These are phyloP conservation scores for Hydropsyche betteni DNA, from an alignment of 2,888 invertebrate genomes.

Conservation along the genomic window DNA sequence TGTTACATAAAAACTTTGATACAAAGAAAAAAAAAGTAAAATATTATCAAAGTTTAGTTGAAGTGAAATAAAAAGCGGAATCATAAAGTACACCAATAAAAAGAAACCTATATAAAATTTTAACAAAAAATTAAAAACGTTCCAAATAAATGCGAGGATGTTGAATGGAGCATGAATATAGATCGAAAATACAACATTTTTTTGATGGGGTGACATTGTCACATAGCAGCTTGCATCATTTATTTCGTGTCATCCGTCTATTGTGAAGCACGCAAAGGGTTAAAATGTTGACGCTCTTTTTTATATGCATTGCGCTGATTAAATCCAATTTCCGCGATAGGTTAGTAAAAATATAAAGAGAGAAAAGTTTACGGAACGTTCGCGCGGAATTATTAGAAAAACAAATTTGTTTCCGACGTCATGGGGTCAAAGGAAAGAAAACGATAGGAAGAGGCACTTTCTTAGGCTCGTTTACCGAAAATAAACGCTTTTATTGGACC, in stretches of 20 bases:
- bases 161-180: constrained; percentile 1
- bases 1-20: too few species aligned
- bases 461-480: constrained; percentile 11
- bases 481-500: constrained; percentile 22
- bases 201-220: background rate
- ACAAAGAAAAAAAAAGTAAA: too few species aligned
- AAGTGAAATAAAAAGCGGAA: too few species aligned
- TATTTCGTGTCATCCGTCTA: constrained; percentile 25
- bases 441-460: background rate
- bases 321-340: background rate
- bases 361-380: background rate
- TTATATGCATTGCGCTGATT: background rate
- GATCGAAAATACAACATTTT: constrained; percentile 1
- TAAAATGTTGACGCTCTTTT: constrained; percentile 5
- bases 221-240: constrained; percentile 12
- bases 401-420: constrained; percentile 10
- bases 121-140: too few species aligned
- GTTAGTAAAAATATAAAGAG: background rate
- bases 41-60: too few species aligned
- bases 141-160: background rate
- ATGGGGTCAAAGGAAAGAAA: background rate
- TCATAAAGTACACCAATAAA: too few species aligned
- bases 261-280: constrained; percentile 1
- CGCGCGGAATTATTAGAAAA: background rate
- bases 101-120: too few species aligned